A percentile compares a stretch with the other conserved stretches of the same genome.
Conservation (phyloP, 2,797 vertebrate species). For the Pelodytes ibericus region DNA sequence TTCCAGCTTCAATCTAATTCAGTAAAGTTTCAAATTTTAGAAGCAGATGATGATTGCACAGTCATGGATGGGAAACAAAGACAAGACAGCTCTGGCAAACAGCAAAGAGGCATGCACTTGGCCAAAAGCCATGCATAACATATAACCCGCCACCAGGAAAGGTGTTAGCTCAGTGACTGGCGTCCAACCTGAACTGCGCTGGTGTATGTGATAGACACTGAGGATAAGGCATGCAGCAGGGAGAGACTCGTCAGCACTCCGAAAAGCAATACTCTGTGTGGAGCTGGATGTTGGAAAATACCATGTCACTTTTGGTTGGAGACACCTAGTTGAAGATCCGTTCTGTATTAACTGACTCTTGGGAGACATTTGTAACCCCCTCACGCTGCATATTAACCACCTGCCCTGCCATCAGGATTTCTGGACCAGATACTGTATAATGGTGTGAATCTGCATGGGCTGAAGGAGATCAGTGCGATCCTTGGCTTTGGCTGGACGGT, state of each 20-base stretch:
- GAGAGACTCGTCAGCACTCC: background rate
- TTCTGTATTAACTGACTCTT: background rate
- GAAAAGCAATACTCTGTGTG: conserved; percentile 14
- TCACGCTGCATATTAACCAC: background rate
- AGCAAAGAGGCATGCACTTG: background rate
- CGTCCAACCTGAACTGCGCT: background rate
- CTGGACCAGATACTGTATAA: background rate
- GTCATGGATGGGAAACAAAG: conserved; percentile 11
- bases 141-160: background rate
- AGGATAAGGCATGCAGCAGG: conserved; percentile 16
- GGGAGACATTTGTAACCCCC: background rate
- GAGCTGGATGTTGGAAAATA: conserved; percentile 1
- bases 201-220: conserved; percentile 5
- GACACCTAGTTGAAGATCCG: background rate
- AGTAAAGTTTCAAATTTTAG: conserved; percentile 44
- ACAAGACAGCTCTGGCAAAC: background rate
- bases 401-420: background rate
- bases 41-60: conserved; percentile 19
- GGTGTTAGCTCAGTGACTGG: background rate
- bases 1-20: conserved; percentile 21
- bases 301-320: background rate
- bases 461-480: background rate
- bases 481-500: background rate
- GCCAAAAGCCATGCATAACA: conserved; percentile 3
- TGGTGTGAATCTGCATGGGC: background rate